These are phyloP conservation scores for Myotis findleyi DNA, from an alignment of 2,797 vertebrate genomes.

Conservation along the genomic window DNA sequence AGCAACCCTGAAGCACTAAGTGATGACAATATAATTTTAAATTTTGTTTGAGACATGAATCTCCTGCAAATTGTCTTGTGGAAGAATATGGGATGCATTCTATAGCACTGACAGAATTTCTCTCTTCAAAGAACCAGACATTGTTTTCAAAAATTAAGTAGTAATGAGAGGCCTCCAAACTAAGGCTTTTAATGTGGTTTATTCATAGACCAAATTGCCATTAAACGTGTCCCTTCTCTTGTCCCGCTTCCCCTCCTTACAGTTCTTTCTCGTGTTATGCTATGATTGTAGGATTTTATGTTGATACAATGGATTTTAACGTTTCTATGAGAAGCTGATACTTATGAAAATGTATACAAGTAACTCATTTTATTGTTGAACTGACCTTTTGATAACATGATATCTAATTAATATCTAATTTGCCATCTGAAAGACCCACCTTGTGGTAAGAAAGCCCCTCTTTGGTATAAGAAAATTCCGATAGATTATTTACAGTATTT, in stretches of 20 bases:
- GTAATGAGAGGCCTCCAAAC: not conserved
- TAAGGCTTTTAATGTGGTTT: conserved; percentile 17
- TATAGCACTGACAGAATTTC: not conserved
- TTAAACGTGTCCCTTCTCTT: not conserved
- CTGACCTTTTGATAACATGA: not conserved
- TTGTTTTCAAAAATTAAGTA: conserved; percentile 46
- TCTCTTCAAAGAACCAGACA: conserved; percentile 8
- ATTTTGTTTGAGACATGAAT: not conserved
- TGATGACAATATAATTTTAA: not conserved
- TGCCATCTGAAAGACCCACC: not conserved
- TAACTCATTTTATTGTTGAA: conserved; percentile 24
- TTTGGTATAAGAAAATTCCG: not conserved
- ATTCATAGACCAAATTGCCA: not conserved
- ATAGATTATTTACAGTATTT: conserved; percentile 16
- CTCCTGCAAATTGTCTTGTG: not conserved
- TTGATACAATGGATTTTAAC: conserved; percentile 4
- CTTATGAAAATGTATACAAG: conserved; percentile 20
- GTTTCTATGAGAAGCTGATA: not conserved
- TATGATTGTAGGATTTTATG: not conserved
- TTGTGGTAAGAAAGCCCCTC: conserved; percentile 2
- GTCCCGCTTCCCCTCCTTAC: not conserved
- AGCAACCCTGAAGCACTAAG: not conserved
- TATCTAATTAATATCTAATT: conserved; percentile 47
- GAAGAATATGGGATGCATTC: not conserved
- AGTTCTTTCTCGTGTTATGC: not conserved